Conservation (phyloP, 2,113 vertebrate species). For the Oxyura jamaicensis region DNA sequence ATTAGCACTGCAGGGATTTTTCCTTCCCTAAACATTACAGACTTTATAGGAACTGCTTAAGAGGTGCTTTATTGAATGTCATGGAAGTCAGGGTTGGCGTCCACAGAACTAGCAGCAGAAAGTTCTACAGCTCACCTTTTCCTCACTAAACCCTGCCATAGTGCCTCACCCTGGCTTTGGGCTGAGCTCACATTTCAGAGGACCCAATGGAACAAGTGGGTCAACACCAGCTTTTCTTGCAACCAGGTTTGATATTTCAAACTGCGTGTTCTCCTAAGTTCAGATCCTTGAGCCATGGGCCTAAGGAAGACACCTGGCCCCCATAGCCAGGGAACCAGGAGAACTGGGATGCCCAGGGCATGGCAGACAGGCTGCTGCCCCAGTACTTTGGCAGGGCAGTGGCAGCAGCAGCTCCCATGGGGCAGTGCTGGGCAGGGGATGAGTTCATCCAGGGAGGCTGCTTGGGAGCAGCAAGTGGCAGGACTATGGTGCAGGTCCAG, state of each 20-base stretch:
- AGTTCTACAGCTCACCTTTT: not conserved
- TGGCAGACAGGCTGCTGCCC: not conserved
- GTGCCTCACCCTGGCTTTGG: not conserved
- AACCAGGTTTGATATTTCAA: not conserved
- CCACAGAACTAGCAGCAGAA: not conserved
- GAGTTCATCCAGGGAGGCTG: no score
- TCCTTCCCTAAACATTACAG: not conserved
- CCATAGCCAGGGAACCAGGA: not conserved
- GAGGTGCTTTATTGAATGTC: not conserved
- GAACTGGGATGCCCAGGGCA: not conserved
- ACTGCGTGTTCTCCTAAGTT: not conserved
- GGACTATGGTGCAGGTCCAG: rapidly evolving
- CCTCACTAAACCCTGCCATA: not conserved
- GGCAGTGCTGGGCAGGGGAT: not conserved
- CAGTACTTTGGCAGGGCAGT: rapidly evolving
- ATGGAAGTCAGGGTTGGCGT: not conserved
- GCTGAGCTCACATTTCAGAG: not conserved
- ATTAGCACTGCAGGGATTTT: not conserved
- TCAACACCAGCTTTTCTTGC: not conserved
- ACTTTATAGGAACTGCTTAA: not conserved
- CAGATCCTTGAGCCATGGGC: not conserved
- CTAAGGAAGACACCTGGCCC: not conserved
- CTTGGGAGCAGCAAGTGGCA: not conserved
- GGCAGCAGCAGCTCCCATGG: not conserved
- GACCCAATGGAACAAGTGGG: not conserved